phyloP scores from a whole-genome alignment of 2,113 vertebrate species.

The Fulmarus glacialis region DNA sequence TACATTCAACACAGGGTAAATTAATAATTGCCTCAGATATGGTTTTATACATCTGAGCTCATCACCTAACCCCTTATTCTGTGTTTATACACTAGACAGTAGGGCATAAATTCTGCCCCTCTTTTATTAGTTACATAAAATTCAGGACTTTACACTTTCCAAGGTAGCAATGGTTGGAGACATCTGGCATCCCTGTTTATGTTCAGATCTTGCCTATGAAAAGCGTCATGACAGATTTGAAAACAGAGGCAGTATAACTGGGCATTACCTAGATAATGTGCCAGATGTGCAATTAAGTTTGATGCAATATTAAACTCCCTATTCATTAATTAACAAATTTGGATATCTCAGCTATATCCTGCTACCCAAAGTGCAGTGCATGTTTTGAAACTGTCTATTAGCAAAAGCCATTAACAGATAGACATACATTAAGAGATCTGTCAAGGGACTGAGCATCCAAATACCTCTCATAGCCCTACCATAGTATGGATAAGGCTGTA shows the following conservation, averaged over 20 bases:
- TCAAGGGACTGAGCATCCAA: background rate
- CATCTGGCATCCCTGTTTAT: background rate
- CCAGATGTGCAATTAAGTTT: background rate
- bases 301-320: background rate
- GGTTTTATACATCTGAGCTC: background rate
- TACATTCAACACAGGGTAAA: background rate
- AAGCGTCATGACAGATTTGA: background rate
- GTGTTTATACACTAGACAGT: background rate
- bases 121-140: background rate
- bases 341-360: background rate
- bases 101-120: background rate
- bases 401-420: background rate
- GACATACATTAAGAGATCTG: background rate
- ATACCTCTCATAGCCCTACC: background rate
- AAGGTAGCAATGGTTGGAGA: background rate
- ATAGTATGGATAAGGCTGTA: background rate
- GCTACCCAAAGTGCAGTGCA: background rate
- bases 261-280: background rate
- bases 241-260: background rate
- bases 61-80: background rate
- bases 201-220: background rate
- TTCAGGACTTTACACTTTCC: background rate
- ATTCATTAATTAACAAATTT: background rate
- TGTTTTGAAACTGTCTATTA: background rate
- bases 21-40: background rate